phyloP scores from a whole-genome alignment of 1,140 invertebrate genomes.

The Pseudomyrmex flavicornis region DNA sequence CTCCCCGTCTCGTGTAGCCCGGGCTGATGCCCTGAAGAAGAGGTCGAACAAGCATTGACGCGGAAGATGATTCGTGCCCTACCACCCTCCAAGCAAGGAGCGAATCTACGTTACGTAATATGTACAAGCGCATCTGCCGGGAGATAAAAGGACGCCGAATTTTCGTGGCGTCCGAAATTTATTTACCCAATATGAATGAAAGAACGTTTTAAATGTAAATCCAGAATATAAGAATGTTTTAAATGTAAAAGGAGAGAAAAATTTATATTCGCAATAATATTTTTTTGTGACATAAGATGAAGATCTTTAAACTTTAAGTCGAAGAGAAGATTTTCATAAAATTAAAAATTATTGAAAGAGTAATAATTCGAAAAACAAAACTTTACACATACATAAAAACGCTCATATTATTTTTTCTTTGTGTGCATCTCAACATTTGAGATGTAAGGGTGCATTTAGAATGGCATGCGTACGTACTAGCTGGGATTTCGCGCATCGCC shows the following conservation, averaged over 20 bases:
- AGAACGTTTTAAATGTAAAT: background rate
- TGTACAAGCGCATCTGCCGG: slow-evolving; percentile 40
- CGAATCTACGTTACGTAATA: slow-evolving; percentile 39
- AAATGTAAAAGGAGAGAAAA: background rate
- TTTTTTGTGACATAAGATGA: background rate
- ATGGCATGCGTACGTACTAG: slow-evolving; percentile 57
- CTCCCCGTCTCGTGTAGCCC: slow-evolving; percentile 66
- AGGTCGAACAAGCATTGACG: slow-evolving; percentile 70
- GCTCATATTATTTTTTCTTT: slow-evolving; percentile 17
- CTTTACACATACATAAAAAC: too few species aligned
- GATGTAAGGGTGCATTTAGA: slow-evolving; percentile 57
- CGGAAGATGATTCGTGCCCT: slow-evolving; percentile 65
- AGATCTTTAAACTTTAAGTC: background rate
- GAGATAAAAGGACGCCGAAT: background rate
- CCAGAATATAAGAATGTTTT: background rate
- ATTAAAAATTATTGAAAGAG: background rate
- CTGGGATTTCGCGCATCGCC: slow-evolving; percentile 54
- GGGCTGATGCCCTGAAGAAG: slow-evolving; percentile 58
- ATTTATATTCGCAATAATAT: too few species aligned
- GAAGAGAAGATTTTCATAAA: background rate
- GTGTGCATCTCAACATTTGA: background rate
- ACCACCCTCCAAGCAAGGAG: background rate
- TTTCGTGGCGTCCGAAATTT: background rate
- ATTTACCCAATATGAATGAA: background rate
- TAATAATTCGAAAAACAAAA: too few species aligned